phyloP scores from a whole-genome alignment of 2,797 vertebrate genomes.

The Macropodus opercularis region DNA sequence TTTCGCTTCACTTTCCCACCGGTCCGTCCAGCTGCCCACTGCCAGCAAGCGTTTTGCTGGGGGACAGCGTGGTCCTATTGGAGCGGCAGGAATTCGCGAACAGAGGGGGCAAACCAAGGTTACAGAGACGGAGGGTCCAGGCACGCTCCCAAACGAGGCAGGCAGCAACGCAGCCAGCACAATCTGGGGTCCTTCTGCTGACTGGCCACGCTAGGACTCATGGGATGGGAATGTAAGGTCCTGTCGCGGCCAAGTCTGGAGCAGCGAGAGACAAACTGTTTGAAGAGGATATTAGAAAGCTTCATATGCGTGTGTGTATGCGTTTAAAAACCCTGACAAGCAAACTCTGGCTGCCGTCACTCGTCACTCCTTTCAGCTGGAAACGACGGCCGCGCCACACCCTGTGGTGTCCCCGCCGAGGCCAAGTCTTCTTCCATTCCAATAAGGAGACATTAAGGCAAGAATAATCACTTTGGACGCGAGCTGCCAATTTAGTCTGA shows the following conservation, averaged over 20 bases:
- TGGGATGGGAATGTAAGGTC: constrained; percentile 73
- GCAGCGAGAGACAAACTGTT: constrained; percentile 63
- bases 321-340: constrained; percentile 69
- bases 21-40: constrained; percentile 61
- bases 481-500: constrained; percentile 74
- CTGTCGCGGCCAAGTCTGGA: constrained; percentile 64
- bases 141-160: constrained; percentile 69
- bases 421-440: constrained; percentile 72
- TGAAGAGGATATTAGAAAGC: constrained; percentile 52
- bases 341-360: constrained; percentile 76
- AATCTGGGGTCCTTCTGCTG: constrained; percentile 78
- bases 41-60: constrained; percentile 71
- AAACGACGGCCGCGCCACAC: constrained; percentile 66
- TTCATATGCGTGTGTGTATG: constrained; percentile 42
- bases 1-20: constrained; percentile 69
- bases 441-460: constrained; percentile 71
- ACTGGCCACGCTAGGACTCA: constrained; percentile 72
- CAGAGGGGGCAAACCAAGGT: constrained; percentile 79
- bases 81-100: constrained; percentile 79
- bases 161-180: constrained; percentile 66
- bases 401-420: constrained; percentile 48
- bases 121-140: constrained; percentile 70
- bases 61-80: constrained; percentile 73
- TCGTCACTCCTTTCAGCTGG: constrained; percentile 76
- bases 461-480: constrained; percentile 74